Conservation (phyloP, 2,888 invertebrate genomes). For the Drosophila anomalata region DNA sequence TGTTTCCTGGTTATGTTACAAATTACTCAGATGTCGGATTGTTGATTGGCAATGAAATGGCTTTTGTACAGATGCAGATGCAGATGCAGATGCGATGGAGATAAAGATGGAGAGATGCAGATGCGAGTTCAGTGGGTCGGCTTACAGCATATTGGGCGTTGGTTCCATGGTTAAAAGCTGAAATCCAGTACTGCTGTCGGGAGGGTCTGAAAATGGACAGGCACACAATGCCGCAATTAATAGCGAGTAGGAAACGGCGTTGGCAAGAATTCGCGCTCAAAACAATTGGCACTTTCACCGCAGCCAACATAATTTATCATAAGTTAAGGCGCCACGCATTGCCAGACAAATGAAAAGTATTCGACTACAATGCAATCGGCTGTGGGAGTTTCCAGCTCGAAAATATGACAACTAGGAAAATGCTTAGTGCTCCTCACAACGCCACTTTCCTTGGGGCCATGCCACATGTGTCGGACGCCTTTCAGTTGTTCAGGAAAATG, state of each 20-base stretch:
- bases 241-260: constrained; percentile 57
- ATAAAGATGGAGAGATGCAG: constrained; percentile 40
- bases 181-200: constrained; percentile 10
- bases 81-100: constrained; percentile 39
- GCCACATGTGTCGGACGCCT: constrained; percentile 16
- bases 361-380: constrained; percentile 28
- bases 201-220: constrained; percentile 44
- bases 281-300: constrained; percentile 75
- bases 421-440: constrained; percentile 13
- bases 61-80: constrained; percentile 58
- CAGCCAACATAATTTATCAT: constrained; percentile 71
- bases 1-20: constrained; percentile 68
- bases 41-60: constrained; percentile 50
- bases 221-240: constrained; percentile 55
- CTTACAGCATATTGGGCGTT: constrained; percentile 70
- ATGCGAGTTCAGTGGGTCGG: constrained; percentile 47
- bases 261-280: constrained; percentile 66
- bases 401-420: constrained; percentile 54
- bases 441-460: constrained; percentile 32
- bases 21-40: constrained; percentile 44
- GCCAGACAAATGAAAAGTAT: constrained; percentile 27
- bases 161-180: constrained; percentile 56
- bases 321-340: constrained; percentile 58
- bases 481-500: constrained; percentile 8
- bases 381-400: constrained; percentile 45